Evolutionary conservation across 2,888 invertebrate species (phyloP), one percentile per base, ranked within the genome.

Genomic region (Chrysopilus asiliformis): DNA sequence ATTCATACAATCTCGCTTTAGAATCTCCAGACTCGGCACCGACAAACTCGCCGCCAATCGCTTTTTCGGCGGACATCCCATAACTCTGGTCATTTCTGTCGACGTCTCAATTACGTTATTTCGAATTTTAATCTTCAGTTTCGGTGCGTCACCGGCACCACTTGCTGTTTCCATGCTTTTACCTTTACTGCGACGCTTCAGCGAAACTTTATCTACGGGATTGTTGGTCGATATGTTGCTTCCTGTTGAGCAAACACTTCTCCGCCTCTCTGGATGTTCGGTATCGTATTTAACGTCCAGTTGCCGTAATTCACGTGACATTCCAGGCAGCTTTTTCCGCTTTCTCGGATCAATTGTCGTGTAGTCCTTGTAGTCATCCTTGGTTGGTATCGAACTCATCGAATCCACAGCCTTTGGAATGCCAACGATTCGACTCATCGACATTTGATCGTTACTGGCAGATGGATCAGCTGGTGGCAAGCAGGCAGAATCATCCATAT

Each of bases 341-440:
- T 83, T 81, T 57, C 84, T 80, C 51, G 76, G 74, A 47, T 72
- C 66, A 24, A 74, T 73, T 2, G 73, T 70, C n/a, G 49, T 48
- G 32, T 53, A 55, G 36, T 80, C 79, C 51, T 80, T 76, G 52
- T 86, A 85, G 53, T 87, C 86, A 45, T 87, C 85, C 46, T 82
- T 72, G 0, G 86, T 85, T 2, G 86, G 85, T 51, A 87, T 84
- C 42, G 77, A 78, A 2, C 85, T 82, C 79, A 86, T 86, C 8
- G 86, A 86, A 15, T 86, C 84, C 7, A 87, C 83, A 3, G 87
- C 86, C 59, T 89, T 89, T 0, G 89, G 87, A 51, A 86, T 84
- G 5, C 50, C 53, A 6, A 49, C 50, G 20, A 44, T 42, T 29
- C 56, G 46, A 29, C 51, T 77, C 32, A 84, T 74, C 20, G 76